Base-by-base conservation (phyloP, 2,113 vertebrate species). In the Xiphophorus maculatus region DNA sequence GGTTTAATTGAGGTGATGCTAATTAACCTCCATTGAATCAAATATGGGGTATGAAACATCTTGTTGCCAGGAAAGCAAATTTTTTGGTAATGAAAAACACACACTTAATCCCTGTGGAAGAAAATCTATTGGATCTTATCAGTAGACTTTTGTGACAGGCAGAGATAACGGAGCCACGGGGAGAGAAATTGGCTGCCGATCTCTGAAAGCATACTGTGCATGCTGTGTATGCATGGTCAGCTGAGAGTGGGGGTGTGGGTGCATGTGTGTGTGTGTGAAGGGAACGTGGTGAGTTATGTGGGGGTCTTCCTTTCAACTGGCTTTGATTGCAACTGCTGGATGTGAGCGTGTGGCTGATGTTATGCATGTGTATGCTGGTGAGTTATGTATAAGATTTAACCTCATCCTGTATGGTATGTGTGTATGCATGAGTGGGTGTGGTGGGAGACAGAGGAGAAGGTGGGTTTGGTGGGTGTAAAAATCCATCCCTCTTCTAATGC, bases 111-210 rank as follows among this genome's bases (percentile, higher is more conserved):
- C 79, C 76, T 28, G 30, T 75, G 82, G 77, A 80, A 82, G 71
- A 85, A 90, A 80, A 88, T 84, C 82, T 80, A 83, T 87, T 69
- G 71, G 71, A 89, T 90, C 82, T 89, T 92, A 90, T 92, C 90
- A 70, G 80, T 40, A 66, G 83, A 75, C 73, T 73, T 84, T 84
- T 88, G 83, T 87, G 90, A 91, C 77, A 90, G 76, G 64, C 73
- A 73, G 74, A 83, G 89, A 92, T 92, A 92, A 91, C 73, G 28
- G 25, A 79, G 84, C 83, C 29, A 40, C 58, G 25, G 84, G 81
- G 79, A 79, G 63, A 81, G 81, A 83, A 86, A 85, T 83, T 84
- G 81, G 78, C 86, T 82, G 79, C 80, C 0, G 71, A 79, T 82
- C 65, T 80, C 71, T 80, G 71, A 84, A 28, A 40, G 83, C 29